Percentiles rank a stretch among this genome's conserved stretches.
These are phyloP conservation scores for Griposia aprilina DNA, from an alignment of 2,888 invertebrate genomes.

Conservation along the genomic window DNA sequence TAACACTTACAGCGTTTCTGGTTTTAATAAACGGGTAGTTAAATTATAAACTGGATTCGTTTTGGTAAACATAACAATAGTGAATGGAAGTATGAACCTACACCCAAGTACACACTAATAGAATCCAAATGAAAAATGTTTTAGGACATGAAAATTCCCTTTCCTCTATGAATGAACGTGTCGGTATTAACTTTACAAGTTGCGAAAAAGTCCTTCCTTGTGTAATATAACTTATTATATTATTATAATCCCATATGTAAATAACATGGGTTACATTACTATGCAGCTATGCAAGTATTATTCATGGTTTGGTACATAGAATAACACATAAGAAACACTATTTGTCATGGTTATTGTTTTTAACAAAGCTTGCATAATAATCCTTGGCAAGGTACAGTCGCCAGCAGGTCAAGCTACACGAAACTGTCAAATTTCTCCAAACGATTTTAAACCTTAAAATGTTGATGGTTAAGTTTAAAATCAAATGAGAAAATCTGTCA, in stretches of 20 bases:
- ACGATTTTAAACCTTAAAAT: no score
- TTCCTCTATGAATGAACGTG: constrained; percentile 24
- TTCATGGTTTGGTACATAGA: constrained; percentile 42
- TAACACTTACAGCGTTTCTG: constrained; percentile 46
- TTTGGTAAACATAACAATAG: constrained; percentile 16
- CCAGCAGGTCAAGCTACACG: no score
- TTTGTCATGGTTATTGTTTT: constrained; percentile 55
- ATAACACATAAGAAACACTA: constrained; percentile 42
- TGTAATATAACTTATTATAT: constrained; percentile 41
- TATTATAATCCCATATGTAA: constrained; percentile 37
- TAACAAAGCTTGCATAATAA: constrained; percentile 43
- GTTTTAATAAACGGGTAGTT: constrained; percentile 42
- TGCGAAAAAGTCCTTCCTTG: constrained; percentile 37
- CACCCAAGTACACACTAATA: no score
- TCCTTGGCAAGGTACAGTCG: constrained; percentile 33
- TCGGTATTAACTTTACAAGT: constrained; percentile 1
- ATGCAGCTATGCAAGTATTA: constrained; percentile 48
- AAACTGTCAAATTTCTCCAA: no score
- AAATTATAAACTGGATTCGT: constrained; percentile 33
- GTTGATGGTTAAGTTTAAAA: no score
- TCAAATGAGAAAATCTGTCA: no score
- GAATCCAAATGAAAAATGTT: background rate
- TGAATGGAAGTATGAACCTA: background rate
- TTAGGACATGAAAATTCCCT: background rate
- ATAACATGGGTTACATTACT: constrained; percentile 42